These are phyloP conservation scores for Triops cancriformis DNA, from an alignment of 1,140 invertebrate species.

Conservation along the genomic window DNA sequence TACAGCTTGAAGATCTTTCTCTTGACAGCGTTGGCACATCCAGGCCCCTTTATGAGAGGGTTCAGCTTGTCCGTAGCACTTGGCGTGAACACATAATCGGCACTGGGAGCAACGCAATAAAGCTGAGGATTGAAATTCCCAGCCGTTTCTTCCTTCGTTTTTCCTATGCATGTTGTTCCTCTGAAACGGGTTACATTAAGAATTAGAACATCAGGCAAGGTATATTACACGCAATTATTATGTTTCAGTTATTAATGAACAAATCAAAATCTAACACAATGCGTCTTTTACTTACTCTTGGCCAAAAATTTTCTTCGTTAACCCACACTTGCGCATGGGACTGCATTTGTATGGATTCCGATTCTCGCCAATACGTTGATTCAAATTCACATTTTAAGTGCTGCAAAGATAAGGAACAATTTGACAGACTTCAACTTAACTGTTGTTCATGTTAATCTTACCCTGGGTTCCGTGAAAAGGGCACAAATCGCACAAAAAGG, in stretches of 20 bases:
- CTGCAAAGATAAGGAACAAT: not conserved
- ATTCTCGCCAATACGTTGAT: not conserved
- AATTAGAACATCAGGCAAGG: not conserved
- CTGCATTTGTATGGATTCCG: not conserved
- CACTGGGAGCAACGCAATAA: slow-evolving; percentile 18
- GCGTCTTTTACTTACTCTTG: not conserved
- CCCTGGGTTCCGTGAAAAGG: not conserved
- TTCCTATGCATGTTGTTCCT: not conserved
- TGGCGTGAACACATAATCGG: slow-evolving; percentile 15
- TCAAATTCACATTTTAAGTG: not conserved
- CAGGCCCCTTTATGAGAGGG: slow-evolving; percentile 38
- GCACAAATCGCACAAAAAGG: slow-evolving; percentile 17
- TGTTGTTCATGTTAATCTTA: not conserved
- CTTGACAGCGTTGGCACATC: slow-evolving; percentile 45
- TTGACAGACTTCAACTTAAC: not conserved
- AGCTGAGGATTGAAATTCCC: not conserved
- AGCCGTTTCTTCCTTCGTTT: not conserved
- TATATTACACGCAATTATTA: no score
- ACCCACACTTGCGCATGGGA: not conserved
- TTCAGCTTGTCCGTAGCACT: slow-evolving; percentile 35
- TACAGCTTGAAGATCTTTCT: slow-evolving; percentile 35
- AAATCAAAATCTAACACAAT: not conserved
- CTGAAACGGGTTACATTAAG: not conserved
- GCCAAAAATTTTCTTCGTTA: not conserved
- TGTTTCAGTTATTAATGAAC: no score